Base-by-base conservation (phyloP, 2,888 invertebrate species). In the Strigamia transsilvanica region DNA sequence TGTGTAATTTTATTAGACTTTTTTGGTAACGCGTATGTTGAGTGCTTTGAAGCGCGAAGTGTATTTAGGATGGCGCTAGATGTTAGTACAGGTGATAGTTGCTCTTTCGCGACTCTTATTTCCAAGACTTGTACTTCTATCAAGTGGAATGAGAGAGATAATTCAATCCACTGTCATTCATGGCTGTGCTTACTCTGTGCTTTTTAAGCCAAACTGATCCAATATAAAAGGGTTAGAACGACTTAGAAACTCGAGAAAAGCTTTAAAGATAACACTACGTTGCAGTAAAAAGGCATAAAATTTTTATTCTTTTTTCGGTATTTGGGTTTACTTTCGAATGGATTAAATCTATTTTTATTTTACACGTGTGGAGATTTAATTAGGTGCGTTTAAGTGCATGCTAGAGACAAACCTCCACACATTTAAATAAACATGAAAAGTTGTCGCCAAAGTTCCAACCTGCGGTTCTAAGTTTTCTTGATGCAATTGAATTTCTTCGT, bases 211-310 rank as follows among this genome's bases (percentile, higher is more conserved):
- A 32, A 73, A 27, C 73, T 73, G 32, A 73, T 27, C 32, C 73
- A 73, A 73, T 73, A 73, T 73, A 73, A 73, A 73, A 27, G 73
- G 73, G 73, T 73, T 73, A 73, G 27, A 73, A 73, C 73, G 73
- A 27, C 73, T 27, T 12, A 32, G 27, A n/a, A 27, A 73, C 73
- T 73, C 23, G 73, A 5, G 32, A 73, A 73, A 32, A 32, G 73
- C 73, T 32, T 73, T 73, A 73, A 73, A 73, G 27, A 73, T 73
- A 73, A 73, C 73, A 27, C 73, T 32, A 12, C 32, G 73, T 73
- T 73, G 32, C 27, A 27, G 12, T 73, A n/a, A 32, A 73, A 32
- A 32, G 73, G 32, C 10, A 73, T 73, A 23, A 73, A 73, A 27
- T 15, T n/a, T 73, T 73, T 73, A 27, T 73, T 56, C 18, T 56